Base-by-base conservation (phyloP, 2,888 invertebrate species). In the Agonopterix alstromeriana region DNA sequence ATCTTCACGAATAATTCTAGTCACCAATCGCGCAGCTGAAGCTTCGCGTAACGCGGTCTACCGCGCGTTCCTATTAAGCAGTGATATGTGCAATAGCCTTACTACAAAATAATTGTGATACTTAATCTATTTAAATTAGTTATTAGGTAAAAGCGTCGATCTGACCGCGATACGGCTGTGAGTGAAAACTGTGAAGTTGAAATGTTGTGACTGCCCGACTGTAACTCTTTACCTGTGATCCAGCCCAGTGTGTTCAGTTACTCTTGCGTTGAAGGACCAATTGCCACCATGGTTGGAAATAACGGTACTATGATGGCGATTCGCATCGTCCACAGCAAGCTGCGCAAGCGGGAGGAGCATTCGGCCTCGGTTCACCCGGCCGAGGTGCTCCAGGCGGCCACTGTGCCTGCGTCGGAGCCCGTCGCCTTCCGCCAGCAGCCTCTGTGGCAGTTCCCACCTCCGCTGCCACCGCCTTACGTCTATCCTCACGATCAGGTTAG, bases 281-380 rank as follows among this genome's bases (percentile, higher is more conserved):
- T 82, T 62, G 66, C 69, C 75, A 92, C 91, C 75, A 95, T 95
- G 95, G 95, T 95, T 85, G 95, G 95, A 85, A 94, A 92, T 89
- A 94, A 94, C 89, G 94, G 94, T 83, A 94, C 94, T 78, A 92
- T 95, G 93, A 94, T 94, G 89, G 94, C 95, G 83, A 94, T 95
- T 83, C 95, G 95, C 90, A 93, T 95, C 93, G 95, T 95, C 89
- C 95, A 95, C 92, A 95, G 95, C 89, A 95, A 95, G 91, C 91
- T 95, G 89, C 92, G 95, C 74, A 95, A 95, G 89, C 92, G 95
- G 66, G 95, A 95, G 85, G 95, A 95, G 77, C 92, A 92, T 82
- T 91, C 92, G 59, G 92, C 93, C 70, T 91, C 91, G 69, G 92
- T 92, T 61, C 93, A 93, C 68, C 92, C 93, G 52, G 91, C 92